A percentile compares a stretch with the other conserved stretches of the same genome.
Conservation (phyloP, 2,888 invertebrate genomes). For the Pammene fasciana region DNA sequence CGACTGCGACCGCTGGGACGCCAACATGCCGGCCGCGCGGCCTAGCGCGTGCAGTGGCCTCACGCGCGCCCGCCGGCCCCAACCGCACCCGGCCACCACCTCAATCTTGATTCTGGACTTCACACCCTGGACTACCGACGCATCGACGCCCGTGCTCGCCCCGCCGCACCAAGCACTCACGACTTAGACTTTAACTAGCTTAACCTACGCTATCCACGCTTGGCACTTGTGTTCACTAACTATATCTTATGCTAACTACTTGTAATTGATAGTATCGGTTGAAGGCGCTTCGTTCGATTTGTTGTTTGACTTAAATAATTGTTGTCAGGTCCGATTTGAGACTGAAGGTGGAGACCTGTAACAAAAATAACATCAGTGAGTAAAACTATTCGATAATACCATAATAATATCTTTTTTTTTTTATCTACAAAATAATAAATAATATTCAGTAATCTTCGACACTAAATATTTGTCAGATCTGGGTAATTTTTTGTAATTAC, state of each 20-base stretch:
- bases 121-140: slow-evolving; percentile 50
- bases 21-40: slow-evolving; percentile 80
- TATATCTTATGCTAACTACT: slow-evolving; percentile 57
- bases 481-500: neutral
- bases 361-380: slow-evolving; percentile 61
- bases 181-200: slow-evolving; percentile 43
- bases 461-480: neutral
- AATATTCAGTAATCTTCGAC: neutral
- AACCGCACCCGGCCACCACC: slow-evolving; percentile 80
- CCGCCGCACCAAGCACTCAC: slow-evolving; percentile 43
- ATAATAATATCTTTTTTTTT: no score
- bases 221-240: slow-evolving; percentile 66
- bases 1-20: slow-evolving; percentile 81
- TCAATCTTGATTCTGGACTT: slow-evolving; percentile 67
- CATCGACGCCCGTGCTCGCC: slow-evolving; percentile 25
- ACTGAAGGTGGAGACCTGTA: slow-evolving; percentile 69
- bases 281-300: slow-evolving; percentile 72
- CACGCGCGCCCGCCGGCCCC: slow-evolving; percentile 82
- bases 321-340: slow-evolving; percentile 55
- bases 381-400: neutral
- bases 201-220: slow-evolving; percentile 43
- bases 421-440: no score
- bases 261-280: slow-evolving; percentile 66
- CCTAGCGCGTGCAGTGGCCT: slow-evolving; percentile 77
- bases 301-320: slow-evolving; percentile 60